Evolutionary conservation across 2,113 vertebrate genomes (phyloP), one percentile per base, ranked within the genome.

Genomic region (Cebidichthys violaceus): DNA sequence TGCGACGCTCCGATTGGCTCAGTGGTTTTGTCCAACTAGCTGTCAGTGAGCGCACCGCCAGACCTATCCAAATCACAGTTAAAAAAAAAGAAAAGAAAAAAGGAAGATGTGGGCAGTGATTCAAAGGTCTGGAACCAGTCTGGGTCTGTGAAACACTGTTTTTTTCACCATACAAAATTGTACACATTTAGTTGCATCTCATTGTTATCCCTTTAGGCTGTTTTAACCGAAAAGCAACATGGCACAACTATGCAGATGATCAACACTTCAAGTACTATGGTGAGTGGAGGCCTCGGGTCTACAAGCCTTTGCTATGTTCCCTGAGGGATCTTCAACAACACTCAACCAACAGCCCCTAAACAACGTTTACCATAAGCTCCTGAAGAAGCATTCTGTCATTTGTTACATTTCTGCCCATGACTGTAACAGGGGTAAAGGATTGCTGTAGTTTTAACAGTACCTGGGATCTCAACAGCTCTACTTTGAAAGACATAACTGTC

Each of bases 61-160:
- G 41, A 35, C 20, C 20, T 29, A 6, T 29, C 4, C 17, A 37
- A 41, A 41, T 66, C 3, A 3, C 66, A 20, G 41, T 14, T 14
- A 11, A 43, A 20, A 47, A 22, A 66, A 31, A 50, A 68, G 43
- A 35, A 35, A 37, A 37, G 7, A 20, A 50, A 45, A 17, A 15
- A n/a, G 2, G 2, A 50, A 62, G 43, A 29, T 55, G 31, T 66
- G 52, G 20, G 52, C 52, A 17, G 64, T 0, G 27, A 33, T n/a
- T 77, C 52, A 45, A 55, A 67, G 14, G 50, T 45, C 64, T 77
- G 64, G 75, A 77, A 20, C 37, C 9, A n/a, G 47, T 41, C 24
- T 18, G 4, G 33, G 69, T 55, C 45, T 41, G 59, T 72, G 59
- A 31, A 52, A 52, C 39, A 3, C 47, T 47, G 22, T 22, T 37